A percentile compares a stretch with the other conserved stretches of the same genome.
These are phyloP conservation scores for Hirtodrosophila confusa DNA, from an alignment of 2,888 invertebrate species.

Conservation along the genomic window DNA sequence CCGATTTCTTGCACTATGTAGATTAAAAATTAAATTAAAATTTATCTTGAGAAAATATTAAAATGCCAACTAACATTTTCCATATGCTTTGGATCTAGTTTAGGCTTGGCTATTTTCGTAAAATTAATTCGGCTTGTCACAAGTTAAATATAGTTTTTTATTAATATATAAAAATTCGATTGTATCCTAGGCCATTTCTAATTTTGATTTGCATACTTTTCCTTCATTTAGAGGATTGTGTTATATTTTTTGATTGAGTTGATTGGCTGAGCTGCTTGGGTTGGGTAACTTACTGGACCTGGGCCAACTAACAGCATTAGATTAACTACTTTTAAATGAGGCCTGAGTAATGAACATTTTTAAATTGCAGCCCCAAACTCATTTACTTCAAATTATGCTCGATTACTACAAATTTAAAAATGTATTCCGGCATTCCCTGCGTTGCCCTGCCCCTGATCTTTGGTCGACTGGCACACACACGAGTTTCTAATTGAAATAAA, in stretches of 20 bases:
- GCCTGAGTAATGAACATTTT: slow-evolving; percentile 26
- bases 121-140: too few species aligned
- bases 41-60: too few species aligned
- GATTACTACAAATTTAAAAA: slow-evolving; percentile 23
- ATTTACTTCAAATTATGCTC: slow-evolving; percentile 50
- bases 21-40: too few species aligned
- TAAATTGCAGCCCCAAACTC: slow-evolving; percentile 32
- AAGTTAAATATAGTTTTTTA: too few species aligned
- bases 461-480: slow-evolving; percentile 28
- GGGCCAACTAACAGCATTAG: slow-evolving; percentile 14
- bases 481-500: slow-evolving; percentile 79
- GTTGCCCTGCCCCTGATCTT: slow-evolving; percentile 2
- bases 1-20: too few species aligned
- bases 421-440: slow-evolving; percentile 20
- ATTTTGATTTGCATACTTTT: too few species aligned
- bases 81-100: too few species aligned
- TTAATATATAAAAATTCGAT: too few species aligned
- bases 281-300: not conserved
- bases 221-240: too few species aligned
- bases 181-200: too few species aligned
- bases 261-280: not conserved
- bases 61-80: too few species aligned
- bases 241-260: not conserved
- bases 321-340: slow-evolving; percentile 43
- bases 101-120: too few species aligned